Evolutionary conservation across 2,888 invertebrate species (phyloP), one percentile per base, ranked within the genome.

Genomic region (Brachyptera risi): DNA sequence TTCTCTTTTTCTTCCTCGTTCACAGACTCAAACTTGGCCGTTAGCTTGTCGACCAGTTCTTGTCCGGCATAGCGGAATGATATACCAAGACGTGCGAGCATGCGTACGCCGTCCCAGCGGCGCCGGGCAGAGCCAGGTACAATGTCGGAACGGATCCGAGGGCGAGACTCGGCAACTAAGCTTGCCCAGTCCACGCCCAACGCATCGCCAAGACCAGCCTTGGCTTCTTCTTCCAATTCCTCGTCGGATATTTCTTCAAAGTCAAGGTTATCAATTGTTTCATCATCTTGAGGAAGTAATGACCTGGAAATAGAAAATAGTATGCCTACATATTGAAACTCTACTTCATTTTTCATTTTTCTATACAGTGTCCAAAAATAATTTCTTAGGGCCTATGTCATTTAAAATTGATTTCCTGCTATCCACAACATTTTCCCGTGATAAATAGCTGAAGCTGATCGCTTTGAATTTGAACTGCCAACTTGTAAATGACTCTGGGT

Each of bases 111-210:
- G 68, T 86, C 85, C 89, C 92, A 95, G 42, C 88, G 84, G 66
- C 87, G 84, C 64, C 92, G 84, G 1, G 88, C 87, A 3, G 83
- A 82, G 67, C 80, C 72, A 69, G 79, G 74, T n/a, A 75, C 73
- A 64, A 80, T 80, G 66, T 78, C 69, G 37, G 68, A 68, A 67
- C 75, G 76, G 1, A 70, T 68, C 42, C 81, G 78, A 1, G 80
- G 80, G 35, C 83, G 81, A 3, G 89, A 88, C 74, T 92, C 91
- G 1, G 88, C 88, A 0, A 92, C 88, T 49, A 96, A 79, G 72
- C 92, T 92, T 11, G 92, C 89, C 95, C 95, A 95, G 75, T 96
- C 94, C 1, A 96, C 94, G n/a, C 94, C 94, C 26, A 96, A 76
- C n/a, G 92, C 92, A 75, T 95, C 94, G 3, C 92, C 92, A 64